Conservation (phyloP, 2,113 vertebrate species). For the Numida meleagris region DNA sequence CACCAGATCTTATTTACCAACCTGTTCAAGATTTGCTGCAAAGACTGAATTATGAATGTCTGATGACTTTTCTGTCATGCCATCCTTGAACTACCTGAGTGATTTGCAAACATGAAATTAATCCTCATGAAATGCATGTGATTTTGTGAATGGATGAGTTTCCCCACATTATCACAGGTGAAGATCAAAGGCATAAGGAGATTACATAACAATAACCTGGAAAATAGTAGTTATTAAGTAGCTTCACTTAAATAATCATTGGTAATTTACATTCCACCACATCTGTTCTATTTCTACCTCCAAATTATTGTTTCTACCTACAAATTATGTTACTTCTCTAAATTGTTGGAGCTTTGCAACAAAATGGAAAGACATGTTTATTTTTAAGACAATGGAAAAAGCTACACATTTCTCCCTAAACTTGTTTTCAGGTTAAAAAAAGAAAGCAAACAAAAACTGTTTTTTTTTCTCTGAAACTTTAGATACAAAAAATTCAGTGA, state of each 20-base stretch:
- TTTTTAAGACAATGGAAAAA: not conserved
- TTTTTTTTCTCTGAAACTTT: not conserved
- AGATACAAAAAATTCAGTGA: not conserved
- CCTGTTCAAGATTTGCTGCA: not conserved
- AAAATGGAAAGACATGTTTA: not conserved
- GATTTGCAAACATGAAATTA: not conserved
- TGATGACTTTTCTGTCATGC: not conserved
- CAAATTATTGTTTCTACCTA: not conserved
- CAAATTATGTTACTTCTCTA: not conserved
- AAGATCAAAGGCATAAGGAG: not conserved
- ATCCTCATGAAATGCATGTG: conserved; percentile 16
- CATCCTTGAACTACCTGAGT: not conserved
- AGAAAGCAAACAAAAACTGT: not conserved
- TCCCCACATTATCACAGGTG: not conserved
- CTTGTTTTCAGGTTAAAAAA: not conserved
- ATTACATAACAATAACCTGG: not conserved
- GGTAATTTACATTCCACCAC: not conserved
- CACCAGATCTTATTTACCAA: not conserved
- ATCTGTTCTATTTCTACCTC: not conserved
- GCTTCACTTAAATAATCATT: not conserved
- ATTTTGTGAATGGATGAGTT: conserved; percentile 1
- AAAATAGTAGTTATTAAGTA: not conserved
- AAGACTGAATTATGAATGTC: not conserved
- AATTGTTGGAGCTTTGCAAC: not conserved
- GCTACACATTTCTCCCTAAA: not conserved